Evolutionary conservation across 2,888 invertebrate species (phyloP), one percentile per base, ranked within the genome.

Genomic region (Pollenia griseotomentosa): DNA sequence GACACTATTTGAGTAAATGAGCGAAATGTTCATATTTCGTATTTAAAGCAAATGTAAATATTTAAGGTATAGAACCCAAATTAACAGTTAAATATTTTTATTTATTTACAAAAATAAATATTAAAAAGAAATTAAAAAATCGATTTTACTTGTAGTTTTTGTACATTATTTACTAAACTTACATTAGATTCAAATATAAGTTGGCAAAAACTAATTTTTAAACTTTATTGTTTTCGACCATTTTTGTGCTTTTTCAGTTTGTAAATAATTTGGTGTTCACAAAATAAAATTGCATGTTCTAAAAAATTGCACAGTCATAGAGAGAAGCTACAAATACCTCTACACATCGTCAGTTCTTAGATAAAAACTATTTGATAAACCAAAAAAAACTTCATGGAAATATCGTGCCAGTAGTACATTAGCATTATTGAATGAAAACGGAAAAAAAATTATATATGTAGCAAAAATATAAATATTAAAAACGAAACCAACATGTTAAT

Each of bases 401-500:
- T 88, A 83, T 79, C 88, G 86, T 88, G 88, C 59, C 78, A 77
- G 78, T 55, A 74, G 86, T 81, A 86, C 88, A 88, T 86, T 88
- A 88, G 74, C 73, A 42, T 73, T 73, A 83, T 83, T 86, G 59
- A 77, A 83, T 40, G 42, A 11, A 77, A 55, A 63, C 0, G 42
- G 48, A 48, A 59, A 14, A 44, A 63, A 44, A 16, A 53, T 12
- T 59, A 19, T 42, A 5, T 10, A 63, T n/a, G 33, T 33, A 46
- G 8, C 16, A 19, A 7, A 55, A 7, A 42, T 53, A 63, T 42
- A 55, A 7, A 42, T 53, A 63, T 42, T 23, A 53, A 14, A 80
- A 71, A 12, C 70, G n/a, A 71, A 63, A 63, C n/a, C 16, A 63
- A 71, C 71, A 63, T 53, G 53, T 11, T 65, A 48, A 48, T 19